Evolutionary conservation across 1,140 invertebrate genomes (phyloP).

Genomic region (Drosophila triauraria): DNA sequence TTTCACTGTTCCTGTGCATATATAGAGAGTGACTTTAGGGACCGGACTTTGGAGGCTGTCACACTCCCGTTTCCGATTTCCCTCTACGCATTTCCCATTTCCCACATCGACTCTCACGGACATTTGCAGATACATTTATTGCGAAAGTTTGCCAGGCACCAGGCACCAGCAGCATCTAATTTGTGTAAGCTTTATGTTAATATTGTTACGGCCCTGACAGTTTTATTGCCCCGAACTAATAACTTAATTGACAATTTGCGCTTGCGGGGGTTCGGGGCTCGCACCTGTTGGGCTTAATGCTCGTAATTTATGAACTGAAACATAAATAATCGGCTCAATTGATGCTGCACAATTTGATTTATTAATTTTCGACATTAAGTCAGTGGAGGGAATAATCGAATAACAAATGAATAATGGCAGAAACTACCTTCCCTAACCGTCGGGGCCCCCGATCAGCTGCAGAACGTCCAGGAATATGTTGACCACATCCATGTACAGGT

Average conservation of each 20-base stretch:
- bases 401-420: background rate
- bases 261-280: background rate
- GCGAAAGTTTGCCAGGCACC: constrained; percentile 41
- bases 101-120: constrained; percentile 4
- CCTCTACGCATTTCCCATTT: constrained; percentile 14
- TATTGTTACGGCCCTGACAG: constrained; percentile 67
- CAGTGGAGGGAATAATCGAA: constrained; percentile 14
- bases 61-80: constrained; percentile 10
- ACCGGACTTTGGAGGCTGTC: constrained; percentile 8
- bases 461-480: constrained; percentile 94
- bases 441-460: constrained; percentile 85
- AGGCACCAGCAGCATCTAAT: constrained; percentile 11
- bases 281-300: constrained; percentile 44
- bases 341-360: constrained; percentile 57
- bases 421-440: background rate
- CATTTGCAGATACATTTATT: constrained; percentile 49
- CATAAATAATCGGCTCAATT: constrained; percentile 41
- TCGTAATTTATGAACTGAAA: constrained; percentile 40
- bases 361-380: constrained; percentile 25
- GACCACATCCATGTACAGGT: constrained; percentile 84
- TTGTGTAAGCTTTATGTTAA: constrained; percentile 60
- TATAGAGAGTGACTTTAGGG: constrained; percentile 12
- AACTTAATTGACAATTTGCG: constrained; percentile 72
- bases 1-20: background rate
- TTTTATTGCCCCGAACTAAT: constrained; percentile 72